Base-by-base conservation (phyloP, 1,140 invertebrate genomes). In the Drosophila parabipectinata region DNA sequence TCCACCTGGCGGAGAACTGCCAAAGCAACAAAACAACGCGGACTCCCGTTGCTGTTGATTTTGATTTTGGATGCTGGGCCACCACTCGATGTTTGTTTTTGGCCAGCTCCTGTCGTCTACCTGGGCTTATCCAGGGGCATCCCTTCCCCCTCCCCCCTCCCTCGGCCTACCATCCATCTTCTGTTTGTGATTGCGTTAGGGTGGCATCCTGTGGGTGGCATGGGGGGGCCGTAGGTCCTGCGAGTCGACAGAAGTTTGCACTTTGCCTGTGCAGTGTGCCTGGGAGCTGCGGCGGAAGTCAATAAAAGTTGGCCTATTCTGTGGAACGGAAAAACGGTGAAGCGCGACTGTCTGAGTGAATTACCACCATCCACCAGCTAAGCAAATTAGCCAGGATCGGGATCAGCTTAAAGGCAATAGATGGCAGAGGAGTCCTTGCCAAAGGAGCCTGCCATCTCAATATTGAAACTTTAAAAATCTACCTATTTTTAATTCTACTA, bases 251-350 rank as follows among this genome's bases (percentile, higher is more conserved):
- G 61, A 57, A 61, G 51, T 78, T 78, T 78, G 75, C 74, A 77
- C 79, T 82, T 82, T 82, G 79, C 66, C 62, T 18, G 18, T 18
- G 21, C 21, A 21, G 21, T 60, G 76, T 50, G 73, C 51, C 60
- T 41, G 78, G 54, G 44, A 63, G 58, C 50, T 72, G 79, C 79
- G 64, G 64, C 72, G 80, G 77, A 84, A 84, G 79, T 83, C 79
- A 83, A 83, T 83, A 83, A 83, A 83, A 79, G 80, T 76, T 79
- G 76, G 79, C 79, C 79, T 83, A 82, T 53, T 82, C 58, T 68
- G 74, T 71, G 45, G 60, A 34, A 34, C 3, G 32, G 32, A 3
- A 34, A 34, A 80, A 50, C 67, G 51, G 26, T 50, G 15, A 30
- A 52, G 10, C 41, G 56, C 48, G 53, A 58, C 47, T 61, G 72